These are phyloP conservation scores for Osmerus mordax DNA, from an alignment of 2,113 vertebrate species.

Conservation along the genomic window DNA sequence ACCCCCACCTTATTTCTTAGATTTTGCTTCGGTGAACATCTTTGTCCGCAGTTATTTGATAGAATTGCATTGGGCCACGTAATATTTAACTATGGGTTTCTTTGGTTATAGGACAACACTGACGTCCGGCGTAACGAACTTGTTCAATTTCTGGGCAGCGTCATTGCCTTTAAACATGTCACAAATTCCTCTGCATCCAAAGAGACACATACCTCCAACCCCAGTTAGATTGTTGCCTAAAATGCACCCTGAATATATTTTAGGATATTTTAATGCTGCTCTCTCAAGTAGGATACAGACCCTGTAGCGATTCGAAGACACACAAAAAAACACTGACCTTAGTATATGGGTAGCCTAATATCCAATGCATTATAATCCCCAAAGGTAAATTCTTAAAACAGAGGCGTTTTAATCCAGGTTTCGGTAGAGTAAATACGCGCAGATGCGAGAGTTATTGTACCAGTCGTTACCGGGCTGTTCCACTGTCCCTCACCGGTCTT, in stretches of 20 bases:
- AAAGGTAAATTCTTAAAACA: slow-evolving; percentile 51
- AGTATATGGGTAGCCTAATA: slow-evolving; percentile 40
- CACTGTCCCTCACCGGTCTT: slow-evolving; percentile 57
- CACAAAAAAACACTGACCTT: slow-evolving; percentile 65
- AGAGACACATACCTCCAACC: not conserved
- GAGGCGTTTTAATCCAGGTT: slow-evolving; percentile 51
- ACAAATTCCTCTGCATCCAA: not conserved
- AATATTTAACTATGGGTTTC: not conserved
- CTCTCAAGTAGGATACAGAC: slow-evolving; percentile 5
- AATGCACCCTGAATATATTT: not conserved
- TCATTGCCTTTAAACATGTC: not conserved
- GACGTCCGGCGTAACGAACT: not conserved
- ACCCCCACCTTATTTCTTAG: not conserved
- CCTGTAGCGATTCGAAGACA: not conserved
- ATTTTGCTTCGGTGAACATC: not conserved
- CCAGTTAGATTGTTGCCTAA: not conserved
- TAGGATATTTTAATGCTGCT: not conserved
- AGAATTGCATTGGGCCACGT: not conserved
- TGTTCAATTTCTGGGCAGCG: slow-evolving; percentile 6
- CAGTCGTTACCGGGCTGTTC: slow-evolving; percentile 44
- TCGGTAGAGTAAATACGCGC: slow-evolving; percentile 10
- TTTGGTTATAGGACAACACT: not conserved
- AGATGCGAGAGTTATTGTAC: slow-evolving; percentile 29
- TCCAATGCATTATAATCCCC: slow-evolving; percentile 66
- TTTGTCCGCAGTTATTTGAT: not conserved